Evolutionary conservation across 2,797 vertebrate genomes (phyloP).

Genomic region (Falco novaeseelandiae): DNA sequence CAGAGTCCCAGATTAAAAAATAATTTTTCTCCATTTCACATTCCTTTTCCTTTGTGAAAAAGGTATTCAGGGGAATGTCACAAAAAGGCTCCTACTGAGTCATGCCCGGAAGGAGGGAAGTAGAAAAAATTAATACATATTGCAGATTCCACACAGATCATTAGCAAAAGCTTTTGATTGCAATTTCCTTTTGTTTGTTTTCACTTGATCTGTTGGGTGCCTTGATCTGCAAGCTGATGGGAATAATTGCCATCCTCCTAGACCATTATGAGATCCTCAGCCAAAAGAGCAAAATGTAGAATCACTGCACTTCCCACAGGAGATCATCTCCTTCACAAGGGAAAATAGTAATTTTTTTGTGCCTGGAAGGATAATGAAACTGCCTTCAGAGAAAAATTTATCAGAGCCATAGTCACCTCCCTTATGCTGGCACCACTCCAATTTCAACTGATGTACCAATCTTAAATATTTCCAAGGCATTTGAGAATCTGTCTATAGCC

Average conservation of each 20-base stretch:
- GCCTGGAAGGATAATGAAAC: constrained; percentile 38
- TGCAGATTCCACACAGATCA: constrained; percentile 36
- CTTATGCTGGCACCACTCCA: neutral
- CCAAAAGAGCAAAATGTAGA: constrained; percentile 34
- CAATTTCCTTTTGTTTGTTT: constrained; percentile 60
- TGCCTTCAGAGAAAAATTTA: constrained; percentile 33
- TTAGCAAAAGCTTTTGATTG: constrained; percentile 49
- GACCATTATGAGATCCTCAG: constrained; percentile 35
- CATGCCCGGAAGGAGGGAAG: neutral
- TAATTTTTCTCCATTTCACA: constrained; percentile 35
- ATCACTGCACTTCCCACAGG: constrained; percentile 5
- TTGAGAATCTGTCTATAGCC: neutral
- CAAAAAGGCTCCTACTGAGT: constrained; percentile 19
- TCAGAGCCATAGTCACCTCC: neutral
- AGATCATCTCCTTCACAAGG: neutral
- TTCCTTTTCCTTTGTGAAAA: constrained; percentile 45
- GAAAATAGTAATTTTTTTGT: constrained; percentile 21
- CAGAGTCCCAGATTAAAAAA: constrained; percentile 53
- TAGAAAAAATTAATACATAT: constrained; percentile 36
- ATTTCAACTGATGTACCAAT: neutral
- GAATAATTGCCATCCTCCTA: constrained; percentile 59
- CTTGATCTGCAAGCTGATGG: constrained; percentile 37
- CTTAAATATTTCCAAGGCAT: neutral
- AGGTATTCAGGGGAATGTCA: neutral
- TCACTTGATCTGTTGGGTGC: constrained; percentile 30